Conservation (phyloP, 2,113 vertebrate genomes). For the Melanerpes aurifrons region DNA sequence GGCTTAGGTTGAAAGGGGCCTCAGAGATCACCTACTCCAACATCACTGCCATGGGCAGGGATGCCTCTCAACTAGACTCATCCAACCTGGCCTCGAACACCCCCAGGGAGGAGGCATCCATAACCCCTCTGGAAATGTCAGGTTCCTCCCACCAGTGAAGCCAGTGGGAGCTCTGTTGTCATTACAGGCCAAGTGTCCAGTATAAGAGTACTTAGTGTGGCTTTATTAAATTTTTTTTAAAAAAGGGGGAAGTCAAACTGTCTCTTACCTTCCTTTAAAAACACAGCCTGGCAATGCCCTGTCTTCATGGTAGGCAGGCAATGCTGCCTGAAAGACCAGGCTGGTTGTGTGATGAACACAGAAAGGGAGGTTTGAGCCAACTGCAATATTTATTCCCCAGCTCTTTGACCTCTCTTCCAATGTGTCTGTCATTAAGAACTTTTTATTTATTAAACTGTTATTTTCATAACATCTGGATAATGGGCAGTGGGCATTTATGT, state of each 20-base stretch:
- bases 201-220: not conserved
- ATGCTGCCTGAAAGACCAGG: not conserved
- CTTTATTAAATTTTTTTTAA: not conserved
- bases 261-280: not conserved
- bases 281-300: not conserved
- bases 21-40: no score
- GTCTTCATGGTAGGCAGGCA: not conserved
- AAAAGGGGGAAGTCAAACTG: not conserved
- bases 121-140: no score
- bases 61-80: no score
- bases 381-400: not conserved
- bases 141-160: not conserved
- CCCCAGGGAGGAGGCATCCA: no score
- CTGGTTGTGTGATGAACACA: not conserved
- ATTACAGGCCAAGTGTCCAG: not conserved
- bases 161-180: not conserved
- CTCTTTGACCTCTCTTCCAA: not conserved
- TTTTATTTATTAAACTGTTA: not conserved
- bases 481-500: not conserved
- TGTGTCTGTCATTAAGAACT: not conserved
- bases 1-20: no score
- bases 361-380: not conserved
- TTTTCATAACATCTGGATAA: conserved; percentile 36
- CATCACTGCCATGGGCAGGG: no score
- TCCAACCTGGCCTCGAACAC: no score